Evolutionary conservation across 2,888 invertebrate species (phyloP).

Genomic region (Caenorhabditis panamensis): DNA sequence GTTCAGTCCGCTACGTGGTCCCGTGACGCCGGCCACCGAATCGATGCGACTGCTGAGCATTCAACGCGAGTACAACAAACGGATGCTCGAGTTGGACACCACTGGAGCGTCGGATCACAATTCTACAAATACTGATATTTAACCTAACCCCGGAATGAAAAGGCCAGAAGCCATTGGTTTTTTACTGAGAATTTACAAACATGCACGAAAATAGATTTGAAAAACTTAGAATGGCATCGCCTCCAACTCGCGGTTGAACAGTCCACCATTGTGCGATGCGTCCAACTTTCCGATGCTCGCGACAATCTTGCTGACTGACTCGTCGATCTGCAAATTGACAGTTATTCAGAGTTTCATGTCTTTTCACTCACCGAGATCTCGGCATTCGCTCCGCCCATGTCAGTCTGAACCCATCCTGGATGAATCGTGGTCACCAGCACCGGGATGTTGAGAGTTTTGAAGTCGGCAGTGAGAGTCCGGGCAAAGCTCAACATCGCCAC

Average conservation of each 20-base stretch:
- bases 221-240: constrained; percentile 53
- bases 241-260: constrained; percentile 49
- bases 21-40: constrained; percentile 28
- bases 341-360: no score
- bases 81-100: constrained; percentile 8
- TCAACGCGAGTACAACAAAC: constrained; percentile 24
- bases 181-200: no score
- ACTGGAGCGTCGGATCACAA: no score
- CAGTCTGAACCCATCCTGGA: constrained; percentile 62
- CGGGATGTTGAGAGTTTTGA: constrained; percentile 41
- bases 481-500: constrained; percentile 58
- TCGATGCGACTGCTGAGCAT: constrained; percentile 14
- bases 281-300: constrained; percentile 26
- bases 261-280: constrained; percentile 40
- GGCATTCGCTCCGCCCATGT: constrained; percentile 60
- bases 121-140: no score
- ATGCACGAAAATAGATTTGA: no score
- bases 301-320: constrained; percentile 45
- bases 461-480: constrained; percentile 43
- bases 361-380: constrained; percentile 40
- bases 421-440: constrained; percentile 48
- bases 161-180: no score
- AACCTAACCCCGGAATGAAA: no score
- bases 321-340: constrained; percentile 35
- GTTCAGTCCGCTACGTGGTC: constrained; percentile 32